phyloP scores from a whole-genome alignment of 2,113 vertebrate genomes.

The Engystomops pustulosus region DNA sequence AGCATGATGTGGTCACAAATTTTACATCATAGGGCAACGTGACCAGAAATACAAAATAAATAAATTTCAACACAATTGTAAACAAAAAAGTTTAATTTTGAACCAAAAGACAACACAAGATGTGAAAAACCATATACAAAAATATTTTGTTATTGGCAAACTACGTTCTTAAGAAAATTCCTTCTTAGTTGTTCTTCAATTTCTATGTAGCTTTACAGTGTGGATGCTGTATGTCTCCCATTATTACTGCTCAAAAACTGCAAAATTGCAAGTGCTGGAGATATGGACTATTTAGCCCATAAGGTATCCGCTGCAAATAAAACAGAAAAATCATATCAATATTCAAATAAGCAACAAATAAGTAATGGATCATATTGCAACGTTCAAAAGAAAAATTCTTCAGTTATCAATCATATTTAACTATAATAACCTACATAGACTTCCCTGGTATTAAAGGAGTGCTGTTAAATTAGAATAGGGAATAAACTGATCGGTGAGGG shows the following conservation, averaged over 20 bases:
- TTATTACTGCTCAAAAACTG: constrained; percentile 40
- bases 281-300: constrained; percentile 35
- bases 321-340: background rate
- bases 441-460: too few species aligned
- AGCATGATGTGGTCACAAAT: too few species aligned
- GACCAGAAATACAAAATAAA: background rate
- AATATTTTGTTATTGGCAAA: constrained; percentile 41
- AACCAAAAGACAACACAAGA: constrained; percentile 30
- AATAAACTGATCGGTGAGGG: too few species aligned
- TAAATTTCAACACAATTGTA: background rate
- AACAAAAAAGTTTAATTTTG: constrained; percentile 51
- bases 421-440: too few species aligned
- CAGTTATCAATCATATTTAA: too few species aligned
- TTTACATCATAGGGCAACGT: too few species aligned
- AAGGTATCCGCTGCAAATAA: constrained; percentile 46
- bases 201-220: constrained; percentile 1
- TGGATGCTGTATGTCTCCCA: background rate
- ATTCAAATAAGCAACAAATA: too few species aligned
- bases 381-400: too few species aligned
- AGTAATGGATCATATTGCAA: too few species aligned
- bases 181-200: background rate
- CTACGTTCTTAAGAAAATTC: constrained; percentile 18
- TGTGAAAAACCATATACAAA: constrained; percentile 43
- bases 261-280: background rate
- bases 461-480: too few species aligned